Evolutionary conservation across 1,140 invertebrate species (phyloP), one percentile per base, ranked within the genome.

Genomic region (Piezodorus guildinii): DNA sequence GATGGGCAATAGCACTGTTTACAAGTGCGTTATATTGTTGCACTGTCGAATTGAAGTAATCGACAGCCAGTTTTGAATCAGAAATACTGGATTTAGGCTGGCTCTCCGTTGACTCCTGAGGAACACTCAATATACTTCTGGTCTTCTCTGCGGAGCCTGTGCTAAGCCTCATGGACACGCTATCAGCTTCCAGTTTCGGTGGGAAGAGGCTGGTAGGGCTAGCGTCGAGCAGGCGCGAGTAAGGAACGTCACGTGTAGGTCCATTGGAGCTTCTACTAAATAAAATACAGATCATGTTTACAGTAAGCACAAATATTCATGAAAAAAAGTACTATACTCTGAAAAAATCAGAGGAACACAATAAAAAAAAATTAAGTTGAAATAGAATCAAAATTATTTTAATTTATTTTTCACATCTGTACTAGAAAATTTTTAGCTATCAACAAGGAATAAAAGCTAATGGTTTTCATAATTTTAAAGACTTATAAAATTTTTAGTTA

Each of bases 41-140:
- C 0, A 74, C 74, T 0, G 76, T 74, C 6, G 75, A 74, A 64
- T 77, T 74, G 72, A 84, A 83, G 72, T 81, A 80, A 69, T 87
- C 84, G 0, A 85, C 83, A 4, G 88, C 86, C 56, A 91, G 73
- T 74, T 87, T 87, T 0, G 88, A 91, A 75, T 91, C 88, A 0
- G 88, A 90, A 4, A 85, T 82, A 71, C 87, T 90, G 65, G 79
- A 82, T 67, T 83, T 83, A 3, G 81, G 81, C 1, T 73, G 70
- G n/a, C 68, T 69, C 34, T 81, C 79, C 6, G 75, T 75, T 25
- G 52, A 56, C 23, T 56, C 52, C 59, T 79, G 78, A 8, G 80
- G 79, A 16, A 79, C 77, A 65, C 73, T 78, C 3, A 82, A 70
- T 43, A 78, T 79, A 2, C 76, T 85, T 80, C 79, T 86, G 70